Evolutionary conservation across 2,113 vertebrate species (phyloP).

Genomic region (Aspidoscelis tigris): DNA sequence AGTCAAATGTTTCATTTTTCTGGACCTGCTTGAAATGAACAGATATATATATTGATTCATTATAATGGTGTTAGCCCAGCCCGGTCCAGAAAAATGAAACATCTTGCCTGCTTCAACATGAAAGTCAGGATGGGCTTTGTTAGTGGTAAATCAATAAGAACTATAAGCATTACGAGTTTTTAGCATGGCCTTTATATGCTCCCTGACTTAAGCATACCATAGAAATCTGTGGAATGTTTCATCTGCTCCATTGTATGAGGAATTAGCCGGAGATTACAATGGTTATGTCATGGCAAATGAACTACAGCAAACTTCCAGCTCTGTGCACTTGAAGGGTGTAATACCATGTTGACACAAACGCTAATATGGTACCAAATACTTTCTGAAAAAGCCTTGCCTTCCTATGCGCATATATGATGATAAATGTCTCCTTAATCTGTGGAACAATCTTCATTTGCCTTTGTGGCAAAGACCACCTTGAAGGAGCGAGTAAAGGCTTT

Average conservation of each 20-base stretch:
- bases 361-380: conserved; percentile 40
- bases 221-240: background rate
- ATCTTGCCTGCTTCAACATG: background rate
- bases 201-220: background rate
- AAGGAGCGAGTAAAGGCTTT: conserved; percentile 91
- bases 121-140: background rate
- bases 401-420: conserved; percentile 74
- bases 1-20: too few species aligned
- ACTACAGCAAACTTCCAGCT: conserved; percentile 11
- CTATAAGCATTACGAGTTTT: background rate
- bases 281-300: conserved; percentile 32
- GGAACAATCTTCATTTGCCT: conserved; percentile 83
- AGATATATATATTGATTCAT: too few species aligned
- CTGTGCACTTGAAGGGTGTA: conserved; percentile 37
- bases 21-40: too few species aligned
- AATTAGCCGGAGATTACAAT: conserved; percentile 8
- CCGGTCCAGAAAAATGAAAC: background rate
- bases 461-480: conserved; percentile 82
- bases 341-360: conserved; percentile 46
- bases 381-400: conserved; percentile 46
- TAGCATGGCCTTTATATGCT: background rate
- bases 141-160: background rate
- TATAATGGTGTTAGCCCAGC: too few species aligned
- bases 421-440: conserved; percentile 90
- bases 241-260: background rate